These are phyloP conservation scores for Nothobranchius kuhntae DNA, from an alignment of 2,113 vertebrate genomes.

Conservation along the genomic window DNA sequence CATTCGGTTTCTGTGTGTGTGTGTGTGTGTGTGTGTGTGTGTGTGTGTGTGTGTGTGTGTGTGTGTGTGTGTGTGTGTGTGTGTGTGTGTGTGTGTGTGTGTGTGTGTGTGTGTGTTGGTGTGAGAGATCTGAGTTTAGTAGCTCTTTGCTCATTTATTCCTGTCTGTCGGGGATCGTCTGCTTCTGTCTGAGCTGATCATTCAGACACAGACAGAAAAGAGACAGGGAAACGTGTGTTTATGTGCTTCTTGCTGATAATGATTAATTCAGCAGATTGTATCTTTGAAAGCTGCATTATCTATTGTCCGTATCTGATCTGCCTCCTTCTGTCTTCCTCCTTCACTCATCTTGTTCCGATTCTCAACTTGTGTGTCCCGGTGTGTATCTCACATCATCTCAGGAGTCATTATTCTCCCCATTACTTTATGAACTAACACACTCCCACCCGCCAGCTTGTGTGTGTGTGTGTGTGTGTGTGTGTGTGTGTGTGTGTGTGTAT, in stretches of 20 bases:
- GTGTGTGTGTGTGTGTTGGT: not conserved
- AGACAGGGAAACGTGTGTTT: not conserved
- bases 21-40: not conserved
- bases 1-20: not conserved
- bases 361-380: constrained; percentile 12
- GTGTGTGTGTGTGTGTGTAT: constrained; percentile 1
- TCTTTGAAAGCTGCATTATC: constrained; percentile 45
- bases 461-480: constrained; percentile 13
- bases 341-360: constrained; percentile 20
- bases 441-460: constrained; percentile 43
- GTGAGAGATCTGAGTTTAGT: constrained; percentile 12
- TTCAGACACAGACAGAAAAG: constrained; percentile 31
- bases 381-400: constrained; percentile 41
- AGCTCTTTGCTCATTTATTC: constrained; percentile 38
- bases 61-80: not conserved
- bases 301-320: constrained; percentile 38
- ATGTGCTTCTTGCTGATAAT: constrained; percentile 36
- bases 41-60: not conserved
- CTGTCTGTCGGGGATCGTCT: constrained; percentile 50
- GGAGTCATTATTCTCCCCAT: constrained; percentile 54
- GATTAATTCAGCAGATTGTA: constrained; percentile 50
- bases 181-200: constrained; percentile 50
- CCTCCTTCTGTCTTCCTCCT: constrained; percentile 7
- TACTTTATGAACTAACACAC: constrained; percentile 50
- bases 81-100: not conserved